These are phyloP conservation scores for Neolamprologus ventralis DNA, from an alignment of 2,113 vertebrate genomes.

Conservation along the genomic window DNA sequence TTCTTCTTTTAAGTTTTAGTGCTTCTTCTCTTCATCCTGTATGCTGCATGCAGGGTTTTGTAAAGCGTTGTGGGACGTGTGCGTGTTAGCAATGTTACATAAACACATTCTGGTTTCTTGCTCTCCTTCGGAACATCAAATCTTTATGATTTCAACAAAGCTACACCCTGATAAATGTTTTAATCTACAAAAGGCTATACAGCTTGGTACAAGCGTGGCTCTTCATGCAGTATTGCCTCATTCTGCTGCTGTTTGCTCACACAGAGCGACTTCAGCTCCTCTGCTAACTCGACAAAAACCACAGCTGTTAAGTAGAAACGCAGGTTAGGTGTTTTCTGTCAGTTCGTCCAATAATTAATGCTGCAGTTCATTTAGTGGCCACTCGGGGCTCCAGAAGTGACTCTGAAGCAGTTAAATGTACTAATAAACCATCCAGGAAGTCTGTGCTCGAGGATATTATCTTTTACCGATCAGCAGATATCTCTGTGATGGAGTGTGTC, in stretches of 20 bases:
- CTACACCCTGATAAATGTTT: neutral
- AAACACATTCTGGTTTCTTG: neutral
- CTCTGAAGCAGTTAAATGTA: neutral
- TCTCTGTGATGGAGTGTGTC: neutral
- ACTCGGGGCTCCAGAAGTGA: neutral
- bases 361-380: neutral
- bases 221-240: neutral
- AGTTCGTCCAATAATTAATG: neutral
- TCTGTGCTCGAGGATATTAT: neutral
- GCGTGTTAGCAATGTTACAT: neutral
- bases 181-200: neutral
- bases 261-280: neutral
- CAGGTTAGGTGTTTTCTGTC: neutral
- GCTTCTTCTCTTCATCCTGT: neutral
- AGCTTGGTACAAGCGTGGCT: neutral
- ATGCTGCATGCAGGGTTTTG: neutral
- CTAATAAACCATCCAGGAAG: neutral
- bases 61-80: neutral
- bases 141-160: neutral
- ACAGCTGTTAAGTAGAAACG: neutral
- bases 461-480: neutral
- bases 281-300: neutral
- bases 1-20: neutral
- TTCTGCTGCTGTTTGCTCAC: neutral
- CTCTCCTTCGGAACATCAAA: neutral